Percentiles rank a stretch among this genome's conserved stretches.
Conservation (phyloP, 2,888 invertebrate genomes). For the Diabrotica balteata region DNA sequence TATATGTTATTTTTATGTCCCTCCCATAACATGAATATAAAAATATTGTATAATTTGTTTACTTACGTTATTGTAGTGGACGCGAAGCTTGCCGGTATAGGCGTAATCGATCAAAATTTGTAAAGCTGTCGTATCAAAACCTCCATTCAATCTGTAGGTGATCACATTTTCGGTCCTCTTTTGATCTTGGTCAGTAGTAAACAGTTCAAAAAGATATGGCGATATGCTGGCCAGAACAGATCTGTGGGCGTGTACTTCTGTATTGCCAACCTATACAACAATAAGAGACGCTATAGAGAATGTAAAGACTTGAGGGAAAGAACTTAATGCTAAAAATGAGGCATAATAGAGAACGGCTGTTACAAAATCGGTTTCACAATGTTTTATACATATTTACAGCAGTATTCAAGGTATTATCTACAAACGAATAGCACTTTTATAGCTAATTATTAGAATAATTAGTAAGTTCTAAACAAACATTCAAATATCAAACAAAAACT, state of each 20-base stretch:
- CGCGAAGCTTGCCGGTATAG: slow-evolving; percentile 75
- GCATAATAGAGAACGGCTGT: background rate
- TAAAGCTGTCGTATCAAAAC: slow-evolving; percentile 72
- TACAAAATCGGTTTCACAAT: too few species aligned
- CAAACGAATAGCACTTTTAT: too few species aligned
- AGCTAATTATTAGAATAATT: too few species aligned
- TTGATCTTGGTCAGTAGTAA: slow-evolving; percentile 67
- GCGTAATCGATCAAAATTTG: slow-evolving; percentile 82
- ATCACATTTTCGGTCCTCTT: slow-evolving; percentile 61
- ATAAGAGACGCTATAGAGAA: slow-evolving; percentile 39
- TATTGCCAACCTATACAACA: slow-evolving; percentile 66
- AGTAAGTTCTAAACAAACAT: too few species aligned
- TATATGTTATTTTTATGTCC: too few species aligned
- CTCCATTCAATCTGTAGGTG: slow-evolving; percentile 70
- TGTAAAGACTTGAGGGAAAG: background rate
- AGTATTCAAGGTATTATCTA: too few species aligned
- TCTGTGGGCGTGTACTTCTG: slow-evolving; percentile 78
- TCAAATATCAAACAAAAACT: too few species aligned
- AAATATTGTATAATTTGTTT: background rate
- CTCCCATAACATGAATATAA: too few species aligned
- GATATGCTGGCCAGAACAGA: slow-evolving; percentile 82
- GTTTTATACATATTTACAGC: too few species aligned
- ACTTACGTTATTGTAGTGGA: slow-evolving; percentile 61
- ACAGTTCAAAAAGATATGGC: slow-evolving; percentile 77
- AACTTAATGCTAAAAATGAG: slow-evolving; percentile 5